phyloP scores from a whole-genome alignment of 2,797 vertebrate genomes.

The Hydrocynus forskahlii region DNA sequence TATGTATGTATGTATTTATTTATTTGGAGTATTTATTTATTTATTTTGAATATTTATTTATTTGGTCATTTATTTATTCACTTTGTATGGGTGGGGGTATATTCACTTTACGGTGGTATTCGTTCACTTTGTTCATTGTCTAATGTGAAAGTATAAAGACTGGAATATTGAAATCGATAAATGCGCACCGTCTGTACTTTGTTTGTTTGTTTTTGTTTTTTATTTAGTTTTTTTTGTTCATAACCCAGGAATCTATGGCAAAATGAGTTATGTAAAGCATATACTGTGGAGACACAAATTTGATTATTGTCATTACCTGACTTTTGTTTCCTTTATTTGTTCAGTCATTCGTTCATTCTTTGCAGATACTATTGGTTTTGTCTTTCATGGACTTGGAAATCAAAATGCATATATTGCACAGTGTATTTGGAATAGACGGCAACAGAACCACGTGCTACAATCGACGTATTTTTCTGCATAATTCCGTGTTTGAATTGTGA shows the following conservation, averaged over 20 bases:
- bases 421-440: background rate
- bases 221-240: background rate
- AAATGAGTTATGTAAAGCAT: constrained; percentile 28
- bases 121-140: background rate
- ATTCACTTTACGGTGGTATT: background rate
- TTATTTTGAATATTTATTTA: constrained; percentile 21
- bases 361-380: constrained; percentile 11
- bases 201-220: background rate
- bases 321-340: background rate
- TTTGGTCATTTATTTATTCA: background rate
- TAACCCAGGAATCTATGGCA: constrained; percentile 21
- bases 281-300: constrained; percentile 14
- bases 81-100: constrained; percentile 3
- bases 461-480: too few relatives aligned
- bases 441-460: background rate
- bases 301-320: background rate
- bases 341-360: background rate
- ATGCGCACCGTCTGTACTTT: constrained; percentile 11
- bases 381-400: constrained; percentile 22
- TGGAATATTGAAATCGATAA: background rate
- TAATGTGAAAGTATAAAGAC: background rate
- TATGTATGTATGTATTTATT: constrained; percentile 4
- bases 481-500: too few relatives aligned
- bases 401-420: too few relatives aligned
- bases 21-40: background rate